Percentiles rank a stretch among this genome's conserved stretches.
phyloP scores from a whole-genome alignment of 2,797 vertebrate species.

The Melanotaenia maccullochi region DNA sequence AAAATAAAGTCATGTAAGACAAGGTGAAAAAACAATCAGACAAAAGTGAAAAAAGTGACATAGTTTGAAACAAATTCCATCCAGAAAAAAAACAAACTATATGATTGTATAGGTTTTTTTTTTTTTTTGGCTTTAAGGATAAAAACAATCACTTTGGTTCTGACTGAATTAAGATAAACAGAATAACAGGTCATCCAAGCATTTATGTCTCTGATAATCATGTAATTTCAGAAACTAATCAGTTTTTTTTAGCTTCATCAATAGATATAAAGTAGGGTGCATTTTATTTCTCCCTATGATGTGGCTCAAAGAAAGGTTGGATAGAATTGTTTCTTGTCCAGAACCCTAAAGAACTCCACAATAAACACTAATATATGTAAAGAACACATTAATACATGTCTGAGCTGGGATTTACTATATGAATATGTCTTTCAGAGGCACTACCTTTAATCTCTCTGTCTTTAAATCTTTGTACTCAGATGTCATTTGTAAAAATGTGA shows the following conservation, averaged over 20 bases:
- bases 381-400: not conserved
- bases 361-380: not conserved
- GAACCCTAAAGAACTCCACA: not conserved
- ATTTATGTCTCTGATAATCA: not conserved
- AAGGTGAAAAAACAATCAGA: too few species aligned
- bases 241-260: not conserved
- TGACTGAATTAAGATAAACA: too few species aligned
- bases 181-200: not conserved
- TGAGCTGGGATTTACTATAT: not conserved
- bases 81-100: too few species aligned
- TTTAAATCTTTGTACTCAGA: not conserved
- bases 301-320: not conserved
- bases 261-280: not conserved
- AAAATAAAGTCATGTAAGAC: too few species aligned
- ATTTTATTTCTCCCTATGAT: not conserved
- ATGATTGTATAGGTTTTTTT: too few species aligned
- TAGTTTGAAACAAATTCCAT: too few species aligned
- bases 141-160: too few species aligned
- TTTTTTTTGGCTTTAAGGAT: too few species aligned
- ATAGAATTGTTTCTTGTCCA: not conserved
- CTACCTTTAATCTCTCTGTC: not conserved
- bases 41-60: too few species aligned
- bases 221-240: not conserved
- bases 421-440: not conserved
- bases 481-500: not conserved